Evolutionary conservation across 2,797 vertebrate species (phyloP).

Genomic region (Gila robusta): DNA sequence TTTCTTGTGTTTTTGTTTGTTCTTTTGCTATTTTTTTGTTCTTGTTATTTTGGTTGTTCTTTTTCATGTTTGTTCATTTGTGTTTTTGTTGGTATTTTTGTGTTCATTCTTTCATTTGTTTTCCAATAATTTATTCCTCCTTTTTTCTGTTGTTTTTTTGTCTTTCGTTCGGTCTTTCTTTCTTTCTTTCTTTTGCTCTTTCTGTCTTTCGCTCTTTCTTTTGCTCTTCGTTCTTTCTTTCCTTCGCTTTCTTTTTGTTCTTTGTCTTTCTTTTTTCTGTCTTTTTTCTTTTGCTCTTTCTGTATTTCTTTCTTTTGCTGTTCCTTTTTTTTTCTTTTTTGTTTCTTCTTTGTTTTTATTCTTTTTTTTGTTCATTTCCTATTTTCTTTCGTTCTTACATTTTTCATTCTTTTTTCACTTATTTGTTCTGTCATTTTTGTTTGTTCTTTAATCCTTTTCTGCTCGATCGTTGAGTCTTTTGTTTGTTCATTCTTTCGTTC

Average conservation of each 20-base stretch:
- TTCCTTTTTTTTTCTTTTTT: background rate
- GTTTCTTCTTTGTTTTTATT: background rate
- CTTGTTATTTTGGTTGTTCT: background rate
- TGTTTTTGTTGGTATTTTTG: too few species aligned
- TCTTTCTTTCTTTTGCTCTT: background rate
- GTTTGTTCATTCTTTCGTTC: background rate
- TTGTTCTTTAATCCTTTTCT: background rate
- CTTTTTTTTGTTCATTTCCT: too few species aligned
- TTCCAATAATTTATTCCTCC: background rate
- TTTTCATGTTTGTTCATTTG: slow-evolving; percentile 24
- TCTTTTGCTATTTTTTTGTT: background rate
- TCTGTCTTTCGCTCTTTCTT: background rate
- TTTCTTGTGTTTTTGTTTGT: background rate
- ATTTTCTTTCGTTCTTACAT: background rate
- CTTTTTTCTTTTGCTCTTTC: background rate
- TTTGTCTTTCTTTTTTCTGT: background rate
- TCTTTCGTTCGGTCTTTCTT: background rate
- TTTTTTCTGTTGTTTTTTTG: background rate
- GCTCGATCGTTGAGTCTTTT: background rate
- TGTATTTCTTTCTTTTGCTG: background rate
- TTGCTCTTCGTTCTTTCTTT: background rate
- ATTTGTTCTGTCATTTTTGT: background rate
- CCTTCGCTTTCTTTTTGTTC: background rate
- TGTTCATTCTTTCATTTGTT: background rate
- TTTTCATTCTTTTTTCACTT: background rate